phyloP scores from a whole-genome alignment of 2,797 vertebrate genomes.

The Cryptoprocta ferox region DNA sequence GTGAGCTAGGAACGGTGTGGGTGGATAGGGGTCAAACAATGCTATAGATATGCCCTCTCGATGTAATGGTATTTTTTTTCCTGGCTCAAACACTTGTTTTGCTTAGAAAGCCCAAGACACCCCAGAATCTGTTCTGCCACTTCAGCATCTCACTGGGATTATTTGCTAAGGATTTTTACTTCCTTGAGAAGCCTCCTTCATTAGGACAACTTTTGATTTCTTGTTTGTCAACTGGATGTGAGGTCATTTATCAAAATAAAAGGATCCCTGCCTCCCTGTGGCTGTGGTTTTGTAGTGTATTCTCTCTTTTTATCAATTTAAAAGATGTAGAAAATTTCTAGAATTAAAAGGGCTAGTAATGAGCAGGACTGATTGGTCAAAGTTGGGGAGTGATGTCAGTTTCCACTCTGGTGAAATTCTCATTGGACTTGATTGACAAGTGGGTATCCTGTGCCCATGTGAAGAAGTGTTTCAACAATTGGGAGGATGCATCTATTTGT shows the following conservation, averaged over 20 bases:
- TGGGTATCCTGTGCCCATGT: rapidly evolving
- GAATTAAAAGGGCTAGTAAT: background rate
- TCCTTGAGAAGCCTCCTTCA: background rate
- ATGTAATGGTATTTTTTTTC: background rate
- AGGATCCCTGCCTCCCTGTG: background rate
- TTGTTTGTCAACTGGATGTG: background rate
- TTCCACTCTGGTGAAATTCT: background rate
- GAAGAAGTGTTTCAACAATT: too few species aligned
- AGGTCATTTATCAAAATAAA: background rate
- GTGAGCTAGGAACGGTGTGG: background rate
- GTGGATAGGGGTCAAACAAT: background rate
- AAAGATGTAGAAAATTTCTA: background rate
- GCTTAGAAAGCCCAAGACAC: background rate
- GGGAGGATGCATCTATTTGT: background rate
- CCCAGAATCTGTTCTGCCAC: background rate
- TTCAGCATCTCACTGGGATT: background rate
- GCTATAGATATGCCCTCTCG: background rate
- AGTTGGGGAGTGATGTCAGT: background rate
- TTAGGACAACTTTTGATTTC: background rate
- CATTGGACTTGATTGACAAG: background rate
- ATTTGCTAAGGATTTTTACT: background rate
- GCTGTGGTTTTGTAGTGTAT: background rate
- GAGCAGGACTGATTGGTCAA: background rate
- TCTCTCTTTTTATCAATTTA: background rate
- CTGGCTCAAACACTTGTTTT: conserved; percentile 27